Percentiles rank a stretch among this genome's conserved stretches.
These are phyloP conservation scores for Cardiocondyla obscurior DNA, from an alignment of 1,140 invertebrate genomes.

Conservation along the genomic window DNA sequence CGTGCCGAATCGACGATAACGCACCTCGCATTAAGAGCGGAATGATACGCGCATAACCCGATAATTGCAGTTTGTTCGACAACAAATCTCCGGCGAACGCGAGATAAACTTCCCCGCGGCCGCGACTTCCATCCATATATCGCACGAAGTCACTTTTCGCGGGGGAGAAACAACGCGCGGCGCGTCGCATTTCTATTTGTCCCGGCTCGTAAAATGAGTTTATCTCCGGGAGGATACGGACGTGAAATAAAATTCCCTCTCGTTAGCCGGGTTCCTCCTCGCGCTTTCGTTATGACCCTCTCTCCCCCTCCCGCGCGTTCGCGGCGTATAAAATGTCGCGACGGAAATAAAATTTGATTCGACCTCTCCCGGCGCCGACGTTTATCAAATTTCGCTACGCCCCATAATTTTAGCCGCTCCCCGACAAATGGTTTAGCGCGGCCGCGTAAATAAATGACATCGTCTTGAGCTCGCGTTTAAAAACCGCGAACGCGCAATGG, in stretches of 20 bases:
- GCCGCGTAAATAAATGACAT: slow-evolving; percentile 25
- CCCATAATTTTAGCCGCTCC: slow-evolving; percentile 19
- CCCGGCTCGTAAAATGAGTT: slow-evolving; percentile 41
- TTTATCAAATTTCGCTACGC: slow-evolving; percentile 35
- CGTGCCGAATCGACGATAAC: neutral
- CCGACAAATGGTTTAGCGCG: neutral
- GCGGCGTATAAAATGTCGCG: slow-evolving; percentile 19
- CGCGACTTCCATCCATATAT: slow-evolving; percentile 11
- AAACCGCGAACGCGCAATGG: neutral
- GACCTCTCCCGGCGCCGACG: neutral
- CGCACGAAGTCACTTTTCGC: slow-evolving; percentile 6
- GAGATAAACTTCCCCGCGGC: slow-evolving; percentile 1
- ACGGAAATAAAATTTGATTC: slow-evolving; percentile 46
- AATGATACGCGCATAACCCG: neutral
- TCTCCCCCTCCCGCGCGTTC: too few species aligned
- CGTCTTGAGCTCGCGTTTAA: neutral
- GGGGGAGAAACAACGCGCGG: slow-evolving; percentile 12
- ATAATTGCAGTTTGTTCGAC: neutral
- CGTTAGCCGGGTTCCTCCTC: slow-evolving; percentile 11
- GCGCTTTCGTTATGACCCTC: slow-evolving; percentile 39
- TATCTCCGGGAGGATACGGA: slow-evolving; percentile 29
- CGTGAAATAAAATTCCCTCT: slow-evolving; percentile 47
- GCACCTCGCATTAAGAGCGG: neutral
- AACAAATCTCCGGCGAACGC: neutral
- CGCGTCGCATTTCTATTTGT: slow-evolving; percentile 33